Evolutionary conservation across 2,797 vertebrate species (phyloP), one percentile per base, ranked within the genome.

Genomic region (Acanthurus leucopareius): DNA sequence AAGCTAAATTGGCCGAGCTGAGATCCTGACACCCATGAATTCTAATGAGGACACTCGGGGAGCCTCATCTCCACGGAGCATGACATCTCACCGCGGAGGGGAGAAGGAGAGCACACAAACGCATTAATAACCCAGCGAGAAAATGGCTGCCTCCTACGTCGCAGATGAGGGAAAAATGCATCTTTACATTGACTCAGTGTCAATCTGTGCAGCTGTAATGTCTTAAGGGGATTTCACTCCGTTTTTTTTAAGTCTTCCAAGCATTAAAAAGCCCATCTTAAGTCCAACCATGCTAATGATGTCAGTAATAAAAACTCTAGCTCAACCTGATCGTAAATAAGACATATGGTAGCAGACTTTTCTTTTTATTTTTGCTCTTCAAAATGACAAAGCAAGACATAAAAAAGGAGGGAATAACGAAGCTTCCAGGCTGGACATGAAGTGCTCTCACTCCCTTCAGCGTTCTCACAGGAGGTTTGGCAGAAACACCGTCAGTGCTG

Each of bases 1-100:
- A 76, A 85, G 78, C 72, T 75, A 84, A 89, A 92, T 84, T 88
- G 87, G 71, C 77, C 19, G 38, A n/a, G 77, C 75, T 77, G 74
- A 83, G 84, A 89, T 86, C 79, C 63, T 10, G 72, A 84, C 89
- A 81, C 74, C 83, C 75, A 84, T 91, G 93, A 90, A 94, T 95
- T 89, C 86, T 90, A 92, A 95, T 93, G 89, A 94, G 90, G 81
- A 86, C 74, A 68, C 72, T 66, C 73, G 14, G 56, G 69, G 75
- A 80, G 54, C 59, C 84, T 88, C 71, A 73, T 80, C 71, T 83
- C 77, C 66, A 69, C 51, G 8, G 80, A 88, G 75, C 85, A 73
- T 60, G 79, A 82, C 82, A 79, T 77, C 56, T 74, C 65, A 22
- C 14, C 83, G 14, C 0, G 10, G 44, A 51, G 57, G 42, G 47